Evolutionary conservation across 2,797 vertebrate genomes (phyloP), one percentile per base, ranked within the genome.

Genomic region (Dermochelys coriacea): DNA sequence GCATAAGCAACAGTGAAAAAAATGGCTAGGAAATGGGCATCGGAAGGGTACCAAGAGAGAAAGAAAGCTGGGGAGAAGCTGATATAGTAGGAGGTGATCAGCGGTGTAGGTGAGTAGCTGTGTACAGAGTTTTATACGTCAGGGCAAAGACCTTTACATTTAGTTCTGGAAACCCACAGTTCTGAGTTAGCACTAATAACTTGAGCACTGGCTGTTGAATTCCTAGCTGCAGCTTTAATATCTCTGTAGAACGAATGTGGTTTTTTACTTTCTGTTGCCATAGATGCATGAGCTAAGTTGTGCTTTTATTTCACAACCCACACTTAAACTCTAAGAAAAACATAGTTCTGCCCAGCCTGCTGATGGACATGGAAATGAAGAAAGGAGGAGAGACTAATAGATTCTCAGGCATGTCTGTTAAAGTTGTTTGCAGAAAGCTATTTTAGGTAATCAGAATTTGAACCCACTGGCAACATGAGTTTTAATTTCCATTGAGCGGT

Each of bases 341-440:
- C 12, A 57, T 49, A 90, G 16, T 89, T 94, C 52, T 90, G 84
- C 54, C 84, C 47, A 82, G 74, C 79, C 52, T 95, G 55, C 81
- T 91, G 45, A 90, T 55, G 71, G 82, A 51, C 61, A 45, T n/a
- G 12, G 77, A 37, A 12, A 77, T 89, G 85, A 93, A 91, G 80
- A 57, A 87, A 93, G 84, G 82, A 87, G 51, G 61, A 83, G 74
- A 19, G 25, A 77, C 41, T 0, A 12, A 51, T 93, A 41, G 3
- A 1, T 77, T 92, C 29, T 90, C 50, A 78, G 81, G 59, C 6
- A 12, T 95, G 80, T 19, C 77, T 71, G 68, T 74, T 95, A 87
- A 91, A 95, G 90, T 68, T 89, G 94, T 89, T 95, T 88, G 55
- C 45, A 88, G 89, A 84, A 96, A 87, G 59, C 82, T 86, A 45